These are phyloP conservation scores for Nibea albiflora DNA, from an alignment of 2,113 vertebrate genomes.

Conservation along the genomic window DNA sequence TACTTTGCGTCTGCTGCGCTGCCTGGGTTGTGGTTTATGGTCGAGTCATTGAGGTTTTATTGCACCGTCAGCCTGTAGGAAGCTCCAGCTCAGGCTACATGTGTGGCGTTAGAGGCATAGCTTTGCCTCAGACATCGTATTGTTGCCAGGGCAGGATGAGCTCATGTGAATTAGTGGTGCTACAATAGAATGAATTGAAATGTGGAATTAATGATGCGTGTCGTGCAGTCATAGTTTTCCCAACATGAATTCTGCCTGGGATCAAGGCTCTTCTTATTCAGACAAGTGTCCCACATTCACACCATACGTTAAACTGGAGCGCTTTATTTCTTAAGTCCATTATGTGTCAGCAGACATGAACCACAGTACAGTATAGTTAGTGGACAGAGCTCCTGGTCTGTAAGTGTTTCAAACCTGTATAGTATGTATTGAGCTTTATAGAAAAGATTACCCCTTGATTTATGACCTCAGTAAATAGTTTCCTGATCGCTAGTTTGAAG, in stretches of 20 bases:
- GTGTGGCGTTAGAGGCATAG: conserved; percentile 39
- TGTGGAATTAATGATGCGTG: conserved; percentile 26
- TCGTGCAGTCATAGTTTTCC: not conserved
- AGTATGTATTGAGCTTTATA: too few species aligned
- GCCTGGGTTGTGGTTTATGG: conserved; percentile 52
- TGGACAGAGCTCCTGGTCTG: too few species aligned
- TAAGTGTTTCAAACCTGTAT: too few species aligned
- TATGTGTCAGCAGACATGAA: not conserved
- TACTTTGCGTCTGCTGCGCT: conserved; percentile 38
- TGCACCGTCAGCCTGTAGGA: conserved; percentile 38
- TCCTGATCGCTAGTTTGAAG: too few species aligned
- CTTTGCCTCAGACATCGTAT: conserved; percentile 23
- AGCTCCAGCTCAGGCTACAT: conserved; percentile 20
- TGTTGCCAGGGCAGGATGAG: conserved; percentile 47
- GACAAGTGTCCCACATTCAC: not conserved
- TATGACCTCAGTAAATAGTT: too few species aligned
- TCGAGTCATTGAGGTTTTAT: conserved; percentile 44
- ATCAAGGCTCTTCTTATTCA: not conserved
- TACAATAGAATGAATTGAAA: conserved; percentile 23
- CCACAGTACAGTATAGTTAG: too few species aligned
- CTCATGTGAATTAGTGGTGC: conserved; percentile 35
- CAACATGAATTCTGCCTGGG: not conserved
- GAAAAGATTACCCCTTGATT: too few species aligned
- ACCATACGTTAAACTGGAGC: not conserved
- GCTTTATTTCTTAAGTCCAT: not conserved